phyloP scores from a whole-genome alignment of 2,113 vertebrate species.

The Myanophis thanlyinensis region DNA sequence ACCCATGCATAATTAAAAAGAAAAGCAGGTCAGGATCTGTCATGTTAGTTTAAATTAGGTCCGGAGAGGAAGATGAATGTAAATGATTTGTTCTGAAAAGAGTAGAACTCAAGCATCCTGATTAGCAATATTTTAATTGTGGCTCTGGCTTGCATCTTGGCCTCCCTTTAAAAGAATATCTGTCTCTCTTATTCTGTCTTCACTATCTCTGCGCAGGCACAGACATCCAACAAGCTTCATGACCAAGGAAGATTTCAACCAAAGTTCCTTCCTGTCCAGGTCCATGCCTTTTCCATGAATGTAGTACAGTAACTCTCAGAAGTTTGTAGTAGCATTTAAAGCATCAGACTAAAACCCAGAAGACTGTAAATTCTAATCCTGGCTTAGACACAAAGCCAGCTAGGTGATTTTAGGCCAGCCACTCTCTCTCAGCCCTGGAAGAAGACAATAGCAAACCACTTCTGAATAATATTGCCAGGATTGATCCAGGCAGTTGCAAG shows the following conservation, averaged over 20 bases:
- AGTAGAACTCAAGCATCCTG: background rate
- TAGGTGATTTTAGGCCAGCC: background rate
- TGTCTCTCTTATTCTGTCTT: background rate
- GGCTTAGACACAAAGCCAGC: background rate
- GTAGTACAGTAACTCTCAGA: background rate
- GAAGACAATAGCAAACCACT: background rate
- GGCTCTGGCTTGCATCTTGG: background rate
- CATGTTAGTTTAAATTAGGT: background rate
- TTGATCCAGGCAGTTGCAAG: background rate
- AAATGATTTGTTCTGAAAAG: background rate
- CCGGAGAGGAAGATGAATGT: background rate
- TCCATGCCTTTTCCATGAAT: background rate
- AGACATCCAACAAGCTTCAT: background rate
- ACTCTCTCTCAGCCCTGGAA: background rate
- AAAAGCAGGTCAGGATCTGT: background rate
- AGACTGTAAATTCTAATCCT: background rate
- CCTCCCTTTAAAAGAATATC: background rate
- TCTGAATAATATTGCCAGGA: background rate
- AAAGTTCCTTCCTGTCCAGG: background rate
- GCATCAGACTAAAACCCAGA: background rate
- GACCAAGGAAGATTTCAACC: background rate
- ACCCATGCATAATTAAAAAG: background rate
- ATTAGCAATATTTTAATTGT: background rate
- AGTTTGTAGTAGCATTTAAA: background rate
- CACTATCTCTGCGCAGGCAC: too few relatives aligned